A percentile compares a stretch with the other conserved stretches of the same genome.
Conservation (phyloP, 1,140 invertebrate genomes). For the Aphis gossypii region DNA sequence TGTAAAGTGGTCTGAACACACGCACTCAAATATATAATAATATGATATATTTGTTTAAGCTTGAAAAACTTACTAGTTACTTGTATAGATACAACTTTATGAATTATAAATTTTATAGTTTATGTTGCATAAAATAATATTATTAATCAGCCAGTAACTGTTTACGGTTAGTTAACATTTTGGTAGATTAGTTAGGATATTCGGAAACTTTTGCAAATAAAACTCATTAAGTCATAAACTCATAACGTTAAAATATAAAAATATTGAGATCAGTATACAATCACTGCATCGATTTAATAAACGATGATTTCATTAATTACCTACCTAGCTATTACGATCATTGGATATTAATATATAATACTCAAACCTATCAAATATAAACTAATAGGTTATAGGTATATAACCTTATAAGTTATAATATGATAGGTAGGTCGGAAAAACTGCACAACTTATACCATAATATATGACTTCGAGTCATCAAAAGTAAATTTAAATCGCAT, state of each 20-base stretch:
- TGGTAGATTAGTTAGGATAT: neutral
- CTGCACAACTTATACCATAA: neutral
- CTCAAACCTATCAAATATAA: neutral
- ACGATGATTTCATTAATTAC: neutral
- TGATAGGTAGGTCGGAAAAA: neutral
- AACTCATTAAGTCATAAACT: neutral
- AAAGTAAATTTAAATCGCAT: conserved; percentile 19
- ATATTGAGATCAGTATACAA: neutral
- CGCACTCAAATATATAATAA: neutral
- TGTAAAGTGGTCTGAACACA: neutral
- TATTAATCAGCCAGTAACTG: neutral
- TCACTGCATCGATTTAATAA: neutral
- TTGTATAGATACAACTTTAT: neutral
- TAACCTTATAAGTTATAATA: neutral
- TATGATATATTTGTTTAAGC: neutral
- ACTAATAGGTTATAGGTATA: too few species aligned
- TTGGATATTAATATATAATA: neutral
- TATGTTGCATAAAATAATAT: neutral
- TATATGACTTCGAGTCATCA: neutral
- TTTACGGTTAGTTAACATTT: neutral
- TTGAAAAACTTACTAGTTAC: neutral
- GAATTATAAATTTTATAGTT: neutral
- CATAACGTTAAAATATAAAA: neutral
- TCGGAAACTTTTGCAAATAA: neutral
- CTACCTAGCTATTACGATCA: neutral